A percentile compares a stretch with the other conserved stretches of the same genome.
Conservation (phyloP, 35 echinoderm and acorn worm species). For the Stichopus chloronotus region DNA sequence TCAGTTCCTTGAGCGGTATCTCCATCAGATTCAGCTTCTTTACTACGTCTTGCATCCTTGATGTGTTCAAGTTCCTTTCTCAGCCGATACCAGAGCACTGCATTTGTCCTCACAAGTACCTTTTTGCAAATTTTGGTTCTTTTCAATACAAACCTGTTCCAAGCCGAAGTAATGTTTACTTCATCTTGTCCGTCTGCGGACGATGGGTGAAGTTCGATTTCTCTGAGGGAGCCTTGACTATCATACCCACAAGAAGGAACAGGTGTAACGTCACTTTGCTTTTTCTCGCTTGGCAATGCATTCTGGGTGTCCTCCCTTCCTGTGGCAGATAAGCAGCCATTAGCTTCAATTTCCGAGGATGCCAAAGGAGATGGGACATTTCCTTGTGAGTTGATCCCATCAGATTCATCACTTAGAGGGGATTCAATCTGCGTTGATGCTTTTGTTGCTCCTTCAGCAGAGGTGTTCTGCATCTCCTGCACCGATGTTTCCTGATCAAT, state of each 20-base stretch:
- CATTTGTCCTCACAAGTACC: neutral
- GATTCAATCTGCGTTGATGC: neutral
- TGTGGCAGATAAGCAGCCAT: too few relatives aligned
- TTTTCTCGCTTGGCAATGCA: too few relatives aligned
- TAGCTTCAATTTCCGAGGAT: neutral
- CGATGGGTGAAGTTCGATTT: too few relatives aligned
- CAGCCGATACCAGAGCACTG: neutral
- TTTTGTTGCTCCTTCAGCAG: neutral
- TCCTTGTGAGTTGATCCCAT: neutral
- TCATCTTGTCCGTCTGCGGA: neutral
- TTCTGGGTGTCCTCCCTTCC: too few relatives aligned
- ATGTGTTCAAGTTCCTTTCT: slow-evolving; percentile 25
- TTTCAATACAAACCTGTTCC: neutral
- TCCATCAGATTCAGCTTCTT: neutral
- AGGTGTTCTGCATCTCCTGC: neutral
- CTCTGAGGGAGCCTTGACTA: too few relatives aligned
- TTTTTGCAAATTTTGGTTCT: slow-evolving; percentile 27
- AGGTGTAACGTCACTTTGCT: too few relatives aligned
- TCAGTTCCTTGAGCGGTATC: neutral
- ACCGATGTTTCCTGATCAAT: neutral
- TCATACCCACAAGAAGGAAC: too few relatives aligned
- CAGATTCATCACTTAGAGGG: neutral
- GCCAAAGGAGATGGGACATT: neutral
- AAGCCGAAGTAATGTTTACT: neutral
- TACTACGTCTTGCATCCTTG: neutral